Base-by-base conservation (phyloP, 2,888 invertebrate genomes). In the Ormyrus labotus region DNA sequence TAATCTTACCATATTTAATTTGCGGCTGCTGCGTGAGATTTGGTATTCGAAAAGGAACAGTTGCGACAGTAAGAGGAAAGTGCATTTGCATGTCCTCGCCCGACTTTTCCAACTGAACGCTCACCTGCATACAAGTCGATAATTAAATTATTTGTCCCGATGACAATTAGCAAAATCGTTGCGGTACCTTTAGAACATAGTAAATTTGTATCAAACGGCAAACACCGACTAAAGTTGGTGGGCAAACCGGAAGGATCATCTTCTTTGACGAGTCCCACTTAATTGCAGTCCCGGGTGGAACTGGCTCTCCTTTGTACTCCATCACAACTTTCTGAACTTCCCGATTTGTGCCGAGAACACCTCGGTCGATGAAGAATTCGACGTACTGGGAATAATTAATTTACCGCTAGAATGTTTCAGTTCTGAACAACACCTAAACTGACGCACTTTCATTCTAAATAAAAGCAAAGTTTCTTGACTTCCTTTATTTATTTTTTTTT, bases 41-140 rank as follows among this genome's bases (percentile, higher is more conserved):
- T 2, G 94, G 94, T 87, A 94, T 94, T 83, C 94, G 89, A 88
- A 94, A 94, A 65, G 96, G 96, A 84, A 95, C 94, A 6, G 95
- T 96, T 58, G 94, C 95, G 83, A 96, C 94, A 68, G 95, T 95
- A 71, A 96, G 92, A 9, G 96, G 95, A 87, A 95, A 95, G 86
- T 94, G 94, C 90, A 96, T 93, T 85, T 94, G 93, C 80, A 96
- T 92, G 84, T 94, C 93, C 86, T 95, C 95, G 64, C 93, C 93
- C 53, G 94, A 94, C 87, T 94, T 94, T 85, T 94, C 94, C 87
- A 94, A 93, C 85, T 94, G 94, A 83, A 95, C 91, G 88, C 94
- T 94, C 9, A 95, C 94, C 95, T 95, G 87, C 60, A 34, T 57
- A 19, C 34, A 34, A 47, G 10, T 6, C 5, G 6, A 9, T 57